Evolutionary conservation across 53 echinoderm and acorn worm genomes (phyloP).

Genomic region (Patiria pectinifera): DNA sequence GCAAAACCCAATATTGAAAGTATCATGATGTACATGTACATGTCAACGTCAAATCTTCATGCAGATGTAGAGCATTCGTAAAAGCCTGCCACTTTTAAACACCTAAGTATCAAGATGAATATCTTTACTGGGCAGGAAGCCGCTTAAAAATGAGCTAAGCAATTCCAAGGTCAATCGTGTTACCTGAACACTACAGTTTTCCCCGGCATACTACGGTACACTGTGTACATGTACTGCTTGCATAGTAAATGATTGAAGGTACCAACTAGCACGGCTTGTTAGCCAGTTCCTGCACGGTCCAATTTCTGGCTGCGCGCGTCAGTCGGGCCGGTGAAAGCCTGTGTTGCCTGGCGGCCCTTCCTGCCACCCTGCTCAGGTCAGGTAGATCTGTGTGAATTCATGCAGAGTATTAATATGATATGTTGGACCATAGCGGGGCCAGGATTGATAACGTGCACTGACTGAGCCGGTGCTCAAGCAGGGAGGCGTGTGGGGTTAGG

Average conservation of each 20-base stretch:
- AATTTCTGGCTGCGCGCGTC: slow-evolving; percentile 27
- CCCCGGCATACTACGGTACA: not conserved
- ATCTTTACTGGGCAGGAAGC: slow-evolving; percentile 32
- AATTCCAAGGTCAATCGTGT: slow-evolving; percentile 47
- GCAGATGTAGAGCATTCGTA: no score
- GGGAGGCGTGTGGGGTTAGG: not conserved
- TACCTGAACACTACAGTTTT: slow-evolving; percentile 17
- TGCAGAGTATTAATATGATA: slow-evolving; percentile 43
- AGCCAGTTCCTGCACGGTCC: slow-evolving; percentile 11
- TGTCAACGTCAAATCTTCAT: no score
- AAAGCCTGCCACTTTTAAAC: not conserved
- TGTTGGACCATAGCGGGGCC: not conserved
- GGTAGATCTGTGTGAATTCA: slow-evolving; percentile 47
- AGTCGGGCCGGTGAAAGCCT: slow-evolving; percentile 3
- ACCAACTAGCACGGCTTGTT: slow-evolving; percentile 26
- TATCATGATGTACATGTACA: no score
- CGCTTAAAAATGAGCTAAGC: slow-evolving; percentile 3
- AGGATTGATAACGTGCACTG: not conserved
- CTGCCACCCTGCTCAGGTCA: slow-evolving; percentile 1
- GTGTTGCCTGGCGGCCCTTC: slow-evolving; percentile 29
- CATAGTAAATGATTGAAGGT: not conserved
- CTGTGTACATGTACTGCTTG: slow-evolving; percentile 6
- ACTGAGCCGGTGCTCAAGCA: not conserved
- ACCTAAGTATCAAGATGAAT: not conserved
- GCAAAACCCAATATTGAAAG: no score